Base-by-base conservation (phyloP, 2,113 vertebrate species). In the Istiophorus platypterus region DNA sequence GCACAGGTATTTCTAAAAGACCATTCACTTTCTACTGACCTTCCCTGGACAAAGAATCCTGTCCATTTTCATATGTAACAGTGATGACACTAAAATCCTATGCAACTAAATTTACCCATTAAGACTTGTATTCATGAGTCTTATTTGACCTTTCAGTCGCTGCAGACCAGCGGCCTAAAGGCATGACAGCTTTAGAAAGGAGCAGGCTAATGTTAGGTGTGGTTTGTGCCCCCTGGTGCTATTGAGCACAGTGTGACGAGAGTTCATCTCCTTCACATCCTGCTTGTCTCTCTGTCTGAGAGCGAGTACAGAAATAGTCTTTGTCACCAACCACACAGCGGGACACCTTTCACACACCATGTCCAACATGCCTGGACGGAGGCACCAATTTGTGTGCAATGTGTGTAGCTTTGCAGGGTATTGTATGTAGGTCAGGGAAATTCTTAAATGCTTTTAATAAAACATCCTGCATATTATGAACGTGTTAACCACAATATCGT, bases 261-360 rank as follows among this genome's bases (percentile, higher is more conserved):
- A 92, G 86, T 88, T 89, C 87, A 84, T 89, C 76, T 74, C 86
- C 80, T 82, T 80, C 87, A 80, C 79, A 79, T 87, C 84, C 84
- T 73, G 80, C 78, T 77, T 24, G 45, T 74, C 69, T 81, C 52
- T 80, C 80, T 69, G 64, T 81, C 86, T 78, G 73, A 79, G 76
- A 84, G 81, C 41, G n/a, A 76, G 77, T 78, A 83, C 91, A 91
- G 80, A 91, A 93, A 92, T 93, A 92, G 90, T 74, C 64, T 79
- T 80, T 85, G 85, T 90, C 88, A 88, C 84, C 68, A 66, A 29
- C 75, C 37, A 72, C 86, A 81, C 91, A 90, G 91, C 87, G 81
- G 91, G 90, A 7, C 67, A 88, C 85, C 74, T 86, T 86, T 89
- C 81, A 80, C 87, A 87, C 91, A 88, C 71, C 72, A 49, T 62